These are phyloP conservation scores for Festucalex cinctus DNA, from an alignment of 2,113 vertebrate genomes.

Conservation along the genomic window DNA sequence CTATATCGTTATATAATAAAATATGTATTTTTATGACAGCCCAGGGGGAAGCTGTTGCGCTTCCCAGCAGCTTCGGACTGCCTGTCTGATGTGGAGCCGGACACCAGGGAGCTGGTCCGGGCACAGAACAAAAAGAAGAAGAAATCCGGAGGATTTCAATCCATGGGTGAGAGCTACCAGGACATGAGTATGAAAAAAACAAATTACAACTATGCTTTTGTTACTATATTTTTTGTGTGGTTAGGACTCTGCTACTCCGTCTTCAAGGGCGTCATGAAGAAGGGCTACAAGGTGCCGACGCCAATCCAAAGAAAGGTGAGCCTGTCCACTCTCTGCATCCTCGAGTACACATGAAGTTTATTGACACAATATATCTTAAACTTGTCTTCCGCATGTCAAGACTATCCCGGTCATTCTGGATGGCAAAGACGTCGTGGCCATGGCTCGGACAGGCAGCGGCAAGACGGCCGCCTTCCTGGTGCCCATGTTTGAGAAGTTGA, in stretches of 20 bases:
- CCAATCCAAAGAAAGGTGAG: slow-evolving; percentile 94
- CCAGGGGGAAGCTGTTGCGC: slow-evolving; percentile 55
- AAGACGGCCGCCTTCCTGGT: slow-evolving; percentile 96
- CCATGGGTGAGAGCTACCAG: slow-evolving; percentile 81
- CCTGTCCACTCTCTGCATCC: not conserved
- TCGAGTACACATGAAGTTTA: not conserved
- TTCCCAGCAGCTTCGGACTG: slow-evolving; percentile 75
- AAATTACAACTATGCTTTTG: no score
- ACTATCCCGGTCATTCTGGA: slow-evolving; percentile 87
- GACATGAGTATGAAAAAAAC: not conserved
- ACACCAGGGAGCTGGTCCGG: slow-evolving; percentile 84
- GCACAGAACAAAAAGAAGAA: slow-evolving; percentile 98
- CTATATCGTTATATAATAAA: not conserved
- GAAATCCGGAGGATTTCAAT: slow-evolving; percentile 98
- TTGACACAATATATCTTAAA: not conserved
- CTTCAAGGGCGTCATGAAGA: slow-evolving; percentile 93
- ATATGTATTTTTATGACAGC: slow-evolving; percentile 33
- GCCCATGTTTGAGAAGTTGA: slow-evolving; percentile 93
- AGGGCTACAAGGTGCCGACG: slow-evolving; percentile 95
- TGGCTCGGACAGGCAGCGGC: slow-evolving; percentile 93
- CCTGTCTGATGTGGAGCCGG: slow-evolving; percentile 81
- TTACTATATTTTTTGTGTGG: slow-evolving; percentile 2
- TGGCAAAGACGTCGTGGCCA: slow-evolving; percentile 90
- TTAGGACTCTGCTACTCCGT: slow-evolving; percentile 90
- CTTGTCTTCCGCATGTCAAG: slow-evolving; percentile 56